Percentiles rank a stretch among this genome's conserved stretches.
Conservation (phyloP, 2,113 vertebrate species). For the Sinocyclocheilus rhinocerous region DNA sequence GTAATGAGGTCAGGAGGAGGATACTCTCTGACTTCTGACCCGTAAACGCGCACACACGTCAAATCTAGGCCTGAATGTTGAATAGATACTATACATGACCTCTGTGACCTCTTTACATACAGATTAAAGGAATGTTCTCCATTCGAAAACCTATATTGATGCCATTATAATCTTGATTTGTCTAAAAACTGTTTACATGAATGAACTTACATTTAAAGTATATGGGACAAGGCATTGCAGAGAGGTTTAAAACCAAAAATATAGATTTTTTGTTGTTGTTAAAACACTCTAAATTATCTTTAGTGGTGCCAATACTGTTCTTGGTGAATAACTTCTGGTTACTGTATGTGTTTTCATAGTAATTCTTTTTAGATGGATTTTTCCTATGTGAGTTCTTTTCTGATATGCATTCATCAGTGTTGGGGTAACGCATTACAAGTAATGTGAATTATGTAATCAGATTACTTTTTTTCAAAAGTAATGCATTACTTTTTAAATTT, state of each 20-base stretch:
- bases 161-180: neutral
- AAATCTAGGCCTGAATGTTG: neutral
- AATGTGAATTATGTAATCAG: too few relatives aligned
- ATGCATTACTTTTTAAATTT: too few relatives aligned
- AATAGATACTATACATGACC: neutral
- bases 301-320: neutral
- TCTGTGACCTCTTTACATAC: neutral
- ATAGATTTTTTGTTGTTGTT: neutral
- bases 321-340: neutral
- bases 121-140: neutral
- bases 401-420: neutral
- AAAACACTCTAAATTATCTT: neutral
- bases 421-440: too few relatives aligned
- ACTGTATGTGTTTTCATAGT: neutral
- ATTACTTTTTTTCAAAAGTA: too few relatives aligned
- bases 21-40: constrained; percentile 18
- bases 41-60: neutral
- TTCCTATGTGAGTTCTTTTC: neutral
- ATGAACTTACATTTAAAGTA: neutral
- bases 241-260: neutral
- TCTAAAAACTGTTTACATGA: neutral
- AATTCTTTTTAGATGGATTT: neutral
- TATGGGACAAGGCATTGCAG: neutral
- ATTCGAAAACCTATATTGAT: neutral
- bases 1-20: constrained; percentile 49